These are phyloP conservation scores for Lerema accius DNA, from an alignment of 1,140 invertebrate genomes.

Conservation along the genomic window DNA sequence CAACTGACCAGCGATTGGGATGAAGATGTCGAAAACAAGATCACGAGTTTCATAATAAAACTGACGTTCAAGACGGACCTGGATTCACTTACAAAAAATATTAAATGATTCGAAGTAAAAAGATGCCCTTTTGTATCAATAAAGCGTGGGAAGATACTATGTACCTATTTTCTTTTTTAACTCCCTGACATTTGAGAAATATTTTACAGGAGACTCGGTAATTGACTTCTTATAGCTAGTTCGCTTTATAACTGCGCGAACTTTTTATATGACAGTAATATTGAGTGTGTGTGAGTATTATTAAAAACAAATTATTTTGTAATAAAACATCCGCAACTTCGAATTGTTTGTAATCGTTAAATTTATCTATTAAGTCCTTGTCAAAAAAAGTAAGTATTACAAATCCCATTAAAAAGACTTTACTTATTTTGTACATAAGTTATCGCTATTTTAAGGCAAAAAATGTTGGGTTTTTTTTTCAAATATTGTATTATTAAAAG, in stretches of 20 bases:
- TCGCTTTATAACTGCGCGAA: no score
- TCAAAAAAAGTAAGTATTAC: no score
- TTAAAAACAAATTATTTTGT: not conserved
- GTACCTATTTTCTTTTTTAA: slow-evolving; percentile 22
- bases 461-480: no score
- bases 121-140: slow-evolving; percentile 14
- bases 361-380: no score
- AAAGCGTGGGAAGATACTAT: slow-evolving; percentile 24
- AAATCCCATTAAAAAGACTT: no score
- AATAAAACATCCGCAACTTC: no score
- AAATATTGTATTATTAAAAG: no score
- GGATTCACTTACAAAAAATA: slow-evolving; percentile 11
- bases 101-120: slow-evolving; percentile 21
- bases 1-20: slow-evolving; percentile 16
- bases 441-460: no score
- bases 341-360: no score
- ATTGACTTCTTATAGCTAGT: not conserved
- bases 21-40: slow-evolving; percentile 23
- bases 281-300: no score
- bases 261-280: no score
- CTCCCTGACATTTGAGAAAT: slow-evolving; percentile 9
- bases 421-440: no score
- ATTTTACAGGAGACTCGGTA: not conserved
- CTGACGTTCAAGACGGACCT: not conserved
- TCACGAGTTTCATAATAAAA: slow-evolving; percentile 18